Base-by-base conservation (phyloP, 2,888 invertebrate species). In the Lycia hirtaria region DNA sequence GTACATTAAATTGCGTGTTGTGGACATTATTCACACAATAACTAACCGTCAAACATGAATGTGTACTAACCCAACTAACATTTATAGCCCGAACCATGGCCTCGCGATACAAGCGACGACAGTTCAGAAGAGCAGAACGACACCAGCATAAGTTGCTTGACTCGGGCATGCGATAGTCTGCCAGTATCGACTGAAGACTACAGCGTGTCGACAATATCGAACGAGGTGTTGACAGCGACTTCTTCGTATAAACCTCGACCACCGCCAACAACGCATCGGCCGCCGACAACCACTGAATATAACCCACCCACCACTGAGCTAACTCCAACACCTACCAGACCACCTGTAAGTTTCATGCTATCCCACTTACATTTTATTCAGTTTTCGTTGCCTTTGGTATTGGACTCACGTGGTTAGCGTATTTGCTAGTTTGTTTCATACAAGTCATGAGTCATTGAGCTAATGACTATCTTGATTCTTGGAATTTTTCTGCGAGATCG, bases 21-120 rank as follows among this genome's bases (percentile, higher is more conserved):
- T 37, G 20, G 22, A 22, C 10, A 12, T 6, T n/a, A n/a, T 22
- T 40, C 26, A 17, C 28, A 15, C 28, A 49, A 50, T 41, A 50
- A 26, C 19, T 32, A 24, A 26, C n/a, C 3, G 19, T 20, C 19
- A 0, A 15, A 28, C 19, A 38, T 20, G 14, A 26, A 37, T 19
- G 48, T 43, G 55, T 40, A 49, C 53, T 72, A 72, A 72, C 69
- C 45, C 53, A 64, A 65, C 62, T 62, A 71, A 67, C 62, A 58
- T 56, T 65, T 66, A 38, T 71, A 71, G 68, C 54, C 55, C 2
- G 26, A 32, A 22, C 28, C 19, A n/a, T 30, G n/a, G 10, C 26
- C 2, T 19, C 56, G 38, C 24, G 40, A 41, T 7, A 5, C 22
- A 6, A 45, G 52, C 40, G 17, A 30, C 17, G 38, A 57, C 32